Percentiles rank a stretch among this genome's conserved stretches.
These are phyloP conservation scores for Drosophila colorata DNA, from an alignment of 2,888 invertebrate genomes.

Conservation along the genomic window DNA sequence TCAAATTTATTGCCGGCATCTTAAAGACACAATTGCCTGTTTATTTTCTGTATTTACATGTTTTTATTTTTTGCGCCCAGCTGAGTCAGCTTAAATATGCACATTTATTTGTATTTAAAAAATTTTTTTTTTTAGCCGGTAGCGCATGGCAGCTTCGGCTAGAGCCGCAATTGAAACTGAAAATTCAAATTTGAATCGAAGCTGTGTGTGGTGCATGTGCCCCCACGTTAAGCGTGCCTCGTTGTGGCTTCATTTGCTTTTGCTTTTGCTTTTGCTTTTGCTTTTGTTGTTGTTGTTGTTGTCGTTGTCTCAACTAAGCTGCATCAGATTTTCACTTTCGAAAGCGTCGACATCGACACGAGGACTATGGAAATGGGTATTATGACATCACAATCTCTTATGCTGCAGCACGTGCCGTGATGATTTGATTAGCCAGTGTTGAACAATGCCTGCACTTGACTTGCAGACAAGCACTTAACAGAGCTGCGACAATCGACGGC, in stretches of 20 bases:
- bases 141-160: constrained; percentile 19
- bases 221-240: constrained; percentile 3
- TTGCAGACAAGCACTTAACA: not conserved
- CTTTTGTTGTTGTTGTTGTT: constrained; percentile 1
- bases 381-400: constrained; percentile 30
- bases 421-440: constrained; percentile 9
- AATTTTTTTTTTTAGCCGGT: not conserved
- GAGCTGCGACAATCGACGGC: not conserved
- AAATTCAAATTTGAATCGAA: constrained; percentile 13
- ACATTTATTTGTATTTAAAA: not conserved
- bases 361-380: constrained; percentile 25
- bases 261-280: not conserved
- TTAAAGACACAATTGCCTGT: not conserved
- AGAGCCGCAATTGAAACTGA: constrained; percentile 1
- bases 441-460: not conserved
- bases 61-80: not conserved
- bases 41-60: not conserved
- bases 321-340: constrained; percentile 44
- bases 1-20: constrained; percentile 9
- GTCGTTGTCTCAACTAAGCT: constrained; percentile 13
- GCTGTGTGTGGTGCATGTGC: constrained; percentile 13
- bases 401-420: constrained; percentile 15
- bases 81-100: not conserved
- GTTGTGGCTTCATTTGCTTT: not conserved
- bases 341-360: constrained; percentile 24